A percentile compares a stretch with the other conserved stretches of the same genome.
phyloP scores from a whole-genome alignment of 1,140 invertebrate genomes.

The Drosophila bifasciata region DNA sequence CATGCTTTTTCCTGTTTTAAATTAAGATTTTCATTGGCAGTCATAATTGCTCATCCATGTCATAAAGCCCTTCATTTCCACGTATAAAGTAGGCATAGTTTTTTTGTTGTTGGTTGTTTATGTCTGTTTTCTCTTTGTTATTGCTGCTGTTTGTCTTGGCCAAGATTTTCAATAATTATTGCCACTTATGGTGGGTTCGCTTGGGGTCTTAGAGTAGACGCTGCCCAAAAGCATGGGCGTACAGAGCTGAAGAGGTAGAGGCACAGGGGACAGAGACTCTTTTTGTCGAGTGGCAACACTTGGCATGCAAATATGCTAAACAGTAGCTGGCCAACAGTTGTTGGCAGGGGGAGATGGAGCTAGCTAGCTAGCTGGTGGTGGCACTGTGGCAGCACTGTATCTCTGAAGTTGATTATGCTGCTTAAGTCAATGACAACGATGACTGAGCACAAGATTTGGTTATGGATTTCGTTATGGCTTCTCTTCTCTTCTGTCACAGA shows the following conservation, averaged over 20 bases:
- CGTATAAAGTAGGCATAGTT: conserved; percentile 13
- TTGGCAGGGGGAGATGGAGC: conserved; percentile 10
- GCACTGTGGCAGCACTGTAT: conserved; percentile 14
- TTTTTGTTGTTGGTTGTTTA: conserved; percentile 9
- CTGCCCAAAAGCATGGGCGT: not conserved
- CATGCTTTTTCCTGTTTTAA: too few relatives aligned
- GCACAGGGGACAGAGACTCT: not conserved
- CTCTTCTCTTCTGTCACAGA: conserved; percentile 63
- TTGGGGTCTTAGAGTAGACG: conserved; percentile 35
- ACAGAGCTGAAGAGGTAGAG: not conserved
- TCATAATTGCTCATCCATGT: conserved; percentile 4
- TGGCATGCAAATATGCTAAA: conserved; percentile 83
- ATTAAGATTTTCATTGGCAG: too few relatives aligned
- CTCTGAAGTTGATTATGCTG: conserved; percentile 78
- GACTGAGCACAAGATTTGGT: conserved; percentile 74
- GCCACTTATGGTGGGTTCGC: conserved; percentile 69
- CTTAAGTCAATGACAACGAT: conserved; percentile 77
- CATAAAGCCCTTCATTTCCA: not conserved
- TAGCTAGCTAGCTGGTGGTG: conserved; percentile 6
- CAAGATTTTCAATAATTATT: conserved; percentile 84
- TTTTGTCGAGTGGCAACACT: conserved; percentile 74
- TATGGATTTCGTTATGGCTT: conserved; percentile 49
- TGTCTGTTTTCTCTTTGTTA: conserved; percentile 57
- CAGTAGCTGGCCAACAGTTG: conserved; percentile 71
- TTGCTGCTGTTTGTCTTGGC: conserved; percentile 73